Evolutionary conservation across 2,888 invertebrate genomes (phyloP), one percentile per base, ranked within the genome.

Genomic region (Gryllus longicercus): DNA sequence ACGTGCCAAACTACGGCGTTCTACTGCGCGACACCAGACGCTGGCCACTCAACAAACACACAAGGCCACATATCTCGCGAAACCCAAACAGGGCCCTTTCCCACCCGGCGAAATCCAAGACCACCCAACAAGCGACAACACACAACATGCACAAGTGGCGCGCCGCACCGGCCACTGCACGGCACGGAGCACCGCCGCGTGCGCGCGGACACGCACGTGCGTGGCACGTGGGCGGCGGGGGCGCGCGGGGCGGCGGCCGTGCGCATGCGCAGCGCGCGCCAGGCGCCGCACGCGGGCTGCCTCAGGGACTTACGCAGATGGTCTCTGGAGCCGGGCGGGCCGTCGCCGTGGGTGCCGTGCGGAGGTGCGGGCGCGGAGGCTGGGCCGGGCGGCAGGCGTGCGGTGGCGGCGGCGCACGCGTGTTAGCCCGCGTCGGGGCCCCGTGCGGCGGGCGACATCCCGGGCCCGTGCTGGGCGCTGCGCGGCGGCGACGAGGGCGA

Each of bases 241-340:
- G 63, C 16, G 14, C 63, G 63, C 16, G 63, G 14, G 63, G 14
- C 63, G 51, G 51, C 51, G 18, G 18, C 51, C 14, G 63, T 18
- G n/a, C 50, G 18, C 21, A 50, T 21, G 51, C 78, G 50, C 78
- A 49, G 14, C 21, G 25, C 77, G n/a, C 21, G 50, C 38, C 50
- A 14, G 63, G 16, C 63, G 63, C 63, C 51, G 63, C 63, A 63
- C 63, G 63, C 63, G 63, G 63, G 63, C 63, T 0, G 63, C 16
- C 14, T 63, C 21, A 63, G n/a, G 78, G 78, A 63, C 63, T 63
- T 18, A 63, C 63, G 63, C 63, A 63, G 63, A 63, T 14, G 14
- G 63, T 10, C 18, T 63, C 63, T 3, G 63, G 18, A 63, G 63
- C 63, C 38, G 38, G 38, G 38, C 38, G 38, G 38, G 38, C 38